Evolutionary conservation across 2,888 invertebrate genomes (phyloP).

Genomic region (Protophormia terraenovae): DNA sequence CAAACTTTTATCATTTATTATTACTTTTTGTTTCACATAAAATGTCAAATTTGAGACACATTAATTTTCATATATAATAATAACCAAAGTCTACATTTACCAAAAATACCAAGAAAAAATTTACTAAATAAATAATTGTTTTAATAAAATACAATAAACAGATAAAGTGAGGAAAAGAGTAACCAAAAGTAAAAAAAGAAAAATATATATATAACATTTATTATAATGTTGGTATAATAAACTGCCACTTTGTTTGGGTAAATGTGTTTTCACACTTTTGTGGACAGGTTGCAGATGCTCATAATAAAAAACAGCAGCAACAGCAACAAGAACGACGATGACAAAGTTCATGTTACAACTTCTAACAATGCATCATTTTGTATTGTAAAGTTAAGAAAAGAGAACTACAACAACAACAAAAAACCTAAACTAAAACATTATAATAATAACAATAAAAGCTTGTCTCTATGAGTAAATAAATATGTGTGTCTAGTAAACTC

Average conservation of each 20-base stretch:
- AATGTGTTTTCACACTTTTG: slow-evolving; percentile 64
- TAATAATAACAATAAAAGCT: slow-evolving; percentile 34
- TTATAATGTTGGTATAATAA: slow-evolving; percentile 64
- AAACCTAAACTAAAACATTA: slow-evolving; percentile 32
- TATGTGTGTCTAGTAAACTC: neutral
- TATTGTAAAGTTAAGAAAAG: slow-evolving; percentile 14
- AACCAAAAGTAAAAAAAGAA: neutral
- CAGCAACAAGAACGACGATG: slow-evolving; percentile 4
- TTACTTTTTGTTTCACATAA: slow-evolving; percentile 15
- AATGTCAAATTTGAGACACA: slow-evolving; percentile 49
- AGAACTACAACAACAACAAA: neutral
- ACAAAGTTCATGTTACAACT: slow-evolving; percentile 60
- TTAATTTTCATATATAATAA: slow-evolving; percentile 29
- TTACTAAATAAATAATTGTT: slow-evolving; percentile 41
- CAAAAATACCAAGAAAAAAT: slow-evolving; percentile 20
- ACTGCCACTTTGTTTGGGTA: slow-evolving; percentile 62
- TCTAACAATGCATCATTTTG: slow-evolving; percentile 63
- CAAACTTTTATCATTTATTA: slow-evolving; percentile 23
- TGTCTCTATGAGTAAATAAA: neutral
- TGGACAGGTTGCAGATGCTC: slow-evolving; percentile 60
- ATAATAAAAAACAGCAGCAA: slow-evolving; percentile 13
- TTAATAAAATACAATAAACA: slow-evolving; percentile 21
- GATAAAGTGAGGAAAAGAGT: neutral
- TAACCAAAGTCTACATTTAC: slow-evolving; percentile 14
- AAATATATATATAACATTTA: slow-evolving; percentile 39